Evolutionary conservation across 2,888 invertebrate species (phyloP).

Genomic region (Abscondita cerata): DNA sequence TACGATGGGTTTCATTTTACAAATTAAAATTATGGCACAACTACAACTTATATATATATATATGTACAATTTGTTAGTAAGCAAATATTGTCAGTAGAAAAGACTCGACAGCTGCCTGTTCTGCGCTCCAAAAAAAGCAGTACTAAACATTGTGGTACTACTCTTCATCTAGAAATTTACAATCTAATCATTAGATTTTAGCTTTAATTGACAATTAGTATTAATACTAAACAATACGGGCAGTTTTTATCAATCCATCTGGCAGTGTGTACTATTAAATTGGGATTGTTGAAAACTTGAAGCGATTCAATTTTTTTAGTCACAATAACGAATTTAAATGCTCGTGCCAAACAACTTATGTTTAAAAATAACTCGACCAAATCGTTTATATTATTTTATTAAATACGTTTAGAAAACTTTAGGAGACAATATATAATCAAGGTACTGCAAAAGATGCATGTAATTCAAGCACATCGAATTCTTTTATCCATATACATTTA

Average conservation of each 20-base stretch:
- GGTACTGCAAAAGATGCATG: too few relatives aligned
- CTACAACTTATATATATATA: not conserved
- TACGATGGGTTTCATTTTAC: not conserved
- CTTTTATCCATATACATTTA: too few relatives aligned
- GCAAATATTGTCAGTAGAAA: conserved; percentile 6
- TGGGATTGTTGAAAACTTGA: too few relatives aligned
- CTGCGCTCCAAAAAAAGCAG: too few relatives aligned
- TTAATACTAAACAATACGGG: conserved; percentile 22
- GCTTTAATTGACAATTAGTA: conserved; percentile 33
- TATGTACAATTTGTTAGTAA: not conserved
- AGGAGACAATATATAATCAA: too few relatives aligned
- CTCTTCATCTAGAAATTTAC: too few relatives aligned
- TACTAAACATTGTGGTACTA: too few relatives aligned
- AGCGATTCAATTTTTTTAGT: too few relatives aligned
- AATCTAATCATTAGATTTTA: conserved; percentile 19
- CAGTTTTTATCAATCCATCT: conserved; percentile 20
- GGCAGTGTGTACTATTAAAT: conserved; percentile 33
- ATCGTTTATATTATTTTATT: not conserved
- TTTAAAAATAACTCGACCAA: not conserved
- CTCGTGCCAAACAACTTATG: too few relatives aligned
- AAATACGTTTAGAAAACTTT: too few relatives aligned
- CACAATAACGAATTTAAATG: too few relatives aligned
- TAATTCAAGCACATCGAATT: too few relatives aligned
- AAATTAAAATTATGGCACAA: conserved; percentile 8
- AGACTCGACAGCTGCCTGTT: conserved; percentile 2